Evolutionary conservation across 2,113 vertebrate species (phyloP).

Genomic region (Falcunculus frontatus): DNA sequence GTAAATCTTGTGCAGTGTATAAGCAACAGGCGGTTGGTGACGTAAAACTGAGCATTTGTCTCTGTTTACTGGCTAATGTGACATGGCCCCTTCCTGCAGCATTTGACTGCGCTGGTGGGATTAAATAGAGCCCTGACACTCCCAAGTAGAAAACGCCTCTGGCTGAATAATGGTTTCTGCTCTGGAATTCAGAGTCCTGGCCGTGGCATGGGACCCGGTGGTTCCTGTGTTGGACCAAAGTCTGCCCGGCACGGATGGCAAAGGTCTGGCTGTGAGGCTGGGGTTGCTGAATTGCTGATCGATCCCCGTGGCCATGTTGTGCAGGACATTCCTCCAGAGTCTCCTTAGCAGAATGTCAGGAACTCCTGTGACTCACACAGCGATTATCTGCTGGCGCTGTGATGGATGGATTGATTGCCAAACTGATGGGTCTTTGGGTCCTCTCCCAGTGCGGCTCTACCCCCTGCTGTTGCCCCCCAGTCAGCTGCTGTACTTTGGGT

Average conservation of each 20-base stretch:
- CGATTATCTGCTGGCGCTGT: neutral
- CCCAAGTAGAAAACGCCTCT: constrained; percentile 36
- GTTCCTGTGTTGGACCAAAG: neutral
- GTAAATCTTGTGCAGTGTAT: constrained; percentile 55
- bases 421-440: neutral
- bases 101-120: constrained; percentile 39
- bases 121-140: constrained; percentile 64
- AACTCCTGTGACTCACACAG: neutral
- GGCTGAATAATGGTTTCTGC: neutral
- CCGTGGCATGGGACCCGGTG: neutral
- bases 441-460: neutral
- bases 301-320: accelerated
- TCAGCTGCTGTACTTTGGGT: neutral
- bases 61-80: constrained; percentile 51
- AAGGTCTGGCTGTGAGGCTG: neutral
- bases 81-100: constrained; percentile 27
- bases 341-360: neutral
- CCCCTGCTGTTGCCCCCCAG: neutral
- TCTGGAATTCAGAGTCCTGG: neutral
- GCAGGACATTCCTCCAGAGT: neutral
- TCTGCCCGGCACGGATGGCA: accelerated
- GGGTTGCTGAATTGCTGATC: neutral
- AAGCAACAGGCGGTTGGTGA: constrained; percentile 27
- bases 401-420: neutral
- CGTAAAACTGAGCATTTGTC: constrained; percentile 54